Percentiles rank a stretch among this genome's conserved stretches.
Conservation (phyloP, 2,888 invertebrate genomes). For the Cosmia trapezina region DNA sequence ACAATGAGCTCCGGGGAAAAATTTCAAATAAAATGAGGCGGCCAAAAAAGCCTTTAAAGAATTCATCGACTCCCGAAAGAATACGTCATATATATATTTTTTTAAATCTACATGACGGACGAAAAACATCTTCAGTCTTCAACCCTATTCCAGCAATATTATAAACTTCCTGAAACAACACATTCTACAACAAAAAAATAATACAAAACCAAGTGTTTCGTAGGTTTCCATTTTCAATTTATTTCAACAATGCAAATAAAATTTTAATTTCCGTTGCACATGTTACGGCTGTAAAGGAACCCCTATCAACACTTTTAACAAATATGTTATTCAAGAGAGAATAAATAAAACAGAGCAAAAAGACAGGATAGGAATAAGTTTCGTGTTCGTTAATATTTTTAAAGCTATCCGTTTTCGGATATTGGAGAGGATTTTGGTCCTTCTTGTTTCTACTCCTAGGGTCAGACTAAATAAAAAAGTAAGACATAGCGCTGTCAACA, state of each 20-base stretch:
- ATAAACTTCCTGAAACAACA: neutral
- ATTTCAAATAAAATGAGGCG: too few relatives aligned
- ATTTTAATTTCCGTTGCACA: conserved; percentile 34
- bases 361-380: neutral
- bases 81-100: too few relatives aligned
- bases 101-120: too few relatives aligned
- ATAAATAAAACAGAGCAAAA: conserved; percentile 22
- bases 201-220: conserved; percentile 3
- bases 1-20: too few relatives aligned
- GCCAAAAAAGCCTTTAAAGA: too few relatives aligned
- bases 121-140: too few relatives aligned
- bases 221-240: conserved; percentile 21
- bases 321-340: conserved; percentile 1
- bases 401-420: neutral
- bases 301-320: conserved; percentile 20
- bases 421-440: neutral
- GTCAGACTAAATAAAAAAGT: too few relatives aligned
- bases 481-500: too few relatives aligned
- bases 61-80: too few relatives aligned
- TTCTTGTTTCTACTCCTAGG: neutral
- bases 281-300: conserved; percentile 27
- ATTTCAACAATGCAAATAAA: conserved; percentile 43
- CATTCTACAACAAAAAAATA: neutral
- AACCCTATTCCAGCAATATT: neutral
- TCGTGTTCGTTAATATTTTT: conserved; percentile 1